Evolutionary conservation across 1,140 invertebrate genomes (phyloP).

Genomic region (Zaprionus tsacasi): DNA sequence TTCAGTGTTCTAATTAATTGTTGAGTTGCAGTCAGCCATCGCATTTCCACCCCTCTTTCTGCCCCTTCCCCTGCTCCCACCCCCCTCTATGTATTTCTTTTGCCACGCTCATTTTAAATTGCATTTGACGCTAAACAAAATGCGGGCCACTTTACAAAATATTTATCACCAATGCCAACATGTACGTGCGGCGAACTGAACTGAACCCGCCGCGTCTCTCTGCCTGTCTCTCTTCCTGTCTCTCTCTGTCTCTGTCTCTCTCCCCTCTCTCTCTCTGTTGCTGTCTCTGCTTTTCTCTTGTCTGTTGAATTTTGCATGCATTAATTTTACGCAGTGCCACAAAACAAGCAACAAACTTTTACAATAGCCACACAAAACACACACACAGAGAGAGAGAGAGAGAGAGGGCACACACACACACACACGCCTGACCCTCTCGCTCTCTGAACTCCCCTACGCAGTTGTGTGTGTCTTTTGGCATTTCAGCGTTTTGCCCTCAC

Average conservation of each 20-base stretch:
- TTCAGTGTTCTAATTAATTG: conserved; percentile 52
- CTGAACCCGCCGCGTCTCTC: background rate
- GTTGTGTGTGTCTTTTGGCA: conserved; percentile 28
- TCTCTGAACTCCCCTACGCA: background rate
- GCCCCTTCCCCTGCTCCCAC: background rate
- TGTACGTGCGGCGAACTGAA: conserved; percentile 20
- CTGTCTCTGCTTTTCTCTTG: background rate
- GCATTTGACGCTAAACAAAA: conserved; percentile 51
- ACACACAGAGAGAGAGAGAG: background rate
- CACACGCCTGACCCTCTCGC: background rate
- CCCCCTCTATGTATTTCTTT: background rate
- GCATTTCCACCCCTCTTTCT: background rate
- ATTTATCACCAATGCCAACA: conserved; percentile 46
- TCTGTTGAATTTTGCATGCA: conserved; percentile 42
- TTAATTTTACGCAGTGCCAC: conserved; percentile 44
- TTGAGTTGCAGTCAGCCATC: conserved; percentile 29
- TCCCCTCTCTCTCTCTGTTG: background rate
- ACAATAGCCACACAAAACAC: conserved; percentile 13
- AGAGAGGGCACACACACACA: background rate
- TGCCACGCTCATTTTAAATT: conserved; percentile 43
- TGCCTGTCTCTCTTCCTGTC: too few relatives aligned
- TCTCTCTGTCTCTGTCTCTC: background rate
- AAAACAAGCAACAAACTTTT: conserved; percentile 32
- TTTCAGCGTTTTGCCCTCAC: conserved; percentile 23
- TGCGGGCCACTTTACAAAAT: conserved; percentile 55